Percentiles rank a stretch among this genome's conserved stretches.
phyloP scores from a whole-genome alignment of 2,113 vertebrate species.

The Corythoichthys haematopterus region DNA sequence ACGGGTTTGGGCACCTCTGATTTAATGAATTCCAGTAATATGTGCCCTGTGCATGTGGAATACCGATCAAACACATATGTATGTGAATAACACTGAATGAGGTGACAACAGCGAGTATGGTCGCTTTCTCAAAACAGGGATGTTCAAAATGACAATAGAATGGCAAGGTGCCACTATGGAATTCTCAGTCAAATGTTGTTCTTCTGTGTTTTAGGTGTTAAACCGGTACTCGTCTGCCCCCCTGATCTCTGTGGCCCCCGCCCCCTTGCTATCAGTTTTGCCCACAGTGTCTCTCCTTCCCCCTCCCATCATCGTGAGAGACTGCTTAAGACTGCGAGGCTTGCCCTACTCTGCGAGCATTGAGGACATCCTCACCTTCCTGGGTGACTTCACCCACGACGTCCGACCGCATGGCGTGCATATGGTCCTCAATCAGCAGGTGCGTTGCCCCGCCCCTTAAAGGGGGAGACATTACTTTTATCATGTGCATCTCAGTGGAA shows the following conservation, averaged over 20 bases:
- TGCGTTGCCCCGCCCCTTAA: slow-evolving; percentile 41
- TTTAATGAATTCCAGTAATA: no score
- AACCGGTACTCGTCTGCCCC: slow-evolving; percentile 89
- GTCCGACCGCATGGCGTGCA: slow-evolving; percentile 92
- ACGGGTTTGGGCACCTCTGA: no score
- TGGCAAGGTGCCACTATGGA: no score
- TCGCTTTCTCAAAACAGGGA: no score
- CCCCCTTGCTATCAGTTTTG: slow-evolving; percentile 80
- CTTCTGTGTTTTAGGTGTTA: slow-evolving; percentile 76
- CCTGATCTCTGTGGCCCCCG: slow-evolving; percentile 79
- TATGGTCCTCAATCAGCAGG: slow-evolving; percentile 98
- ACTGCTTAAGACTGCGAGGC: slow-evolving; percentile 87
- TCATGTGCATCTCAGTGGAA: no score
- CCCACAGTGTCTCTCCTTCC: slow-evolving; percentile 81
- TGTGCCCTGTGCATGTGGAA: no score
- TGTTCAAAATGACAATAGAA: no score
- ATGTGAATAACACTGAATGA: no score
- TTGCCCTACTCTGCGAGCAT: slow-evolving; percentile 90
- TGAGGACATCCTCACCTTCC: slow-evolving; percentile 90
- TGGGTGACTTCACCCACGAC: slow-evolving; percentile 88
- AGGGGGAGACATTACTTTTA: no score
- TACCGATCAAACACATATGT: no score
- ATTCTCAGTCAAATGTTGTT: slow-evolving; percentile 7
- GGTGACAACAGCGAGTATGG: no score
- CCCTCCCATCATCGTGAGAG: slow-evolving; percentile 72